These are phyloP conservation scores for Aspidiotus rigidus DNA, from an alignment of 2,888 invertebrate species.

Conservation along the genomic window DNA sequence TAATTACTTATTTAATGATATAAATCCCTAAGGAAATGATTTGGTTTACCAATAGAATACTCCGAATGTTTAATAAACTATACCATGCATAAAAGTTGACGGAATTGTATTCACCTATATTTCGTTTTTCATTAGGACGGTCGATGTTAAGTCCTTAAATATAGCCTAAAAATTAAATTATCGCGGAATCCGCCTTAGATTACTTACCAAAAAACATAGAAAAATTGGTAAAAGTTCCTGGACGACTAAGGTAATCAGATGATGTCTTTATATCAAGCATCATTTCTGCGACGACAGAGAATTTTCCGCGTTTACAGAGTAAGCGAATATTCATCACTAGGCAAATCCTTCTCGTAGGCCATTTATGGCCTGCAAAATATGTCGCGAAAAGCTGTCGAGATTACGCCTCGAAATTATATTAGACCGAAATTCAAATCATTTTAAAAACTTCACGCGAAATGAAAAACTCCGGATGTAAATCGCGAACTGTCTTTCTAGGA, in stretches of 20 bases:
- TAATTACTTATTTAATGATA: too few species aligned
- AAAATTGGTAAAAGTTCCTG: slow-evolving; percentile 87
- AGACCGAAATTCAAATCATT: too few species aligned
- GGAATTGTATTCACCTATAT: too few species aligned
- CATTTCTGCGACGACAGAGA: slow-evolving; percentile 37
- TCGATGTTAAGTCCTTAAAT: not conserved
- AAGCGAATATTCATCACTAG: not conserved
- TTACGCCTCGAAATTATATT: not conserved
- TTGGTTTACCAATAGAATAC: too few species aligned
- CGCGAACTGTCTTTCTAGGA: too few species aligned
- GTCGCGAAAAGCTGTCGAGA: not conserved
- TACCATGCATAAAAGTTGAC: too few species aligned
- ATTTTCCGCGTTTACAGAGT: not conserved
- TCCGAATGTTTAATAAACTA: too few species aligned
- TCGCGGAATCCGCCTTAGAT: not conserved
- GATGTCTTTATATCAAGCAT: slow-evolving; percentile 91
- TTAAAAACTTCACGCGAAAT: too few species aligned
- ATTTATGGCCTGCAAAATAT: not conserved
- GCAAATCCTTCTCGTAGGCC: slow-evolving; percentile 19
- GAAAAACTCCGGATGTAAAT: too few species aligned
- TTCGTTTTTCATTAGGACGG: too few species aligned
- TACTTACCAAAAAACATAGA: slow-evolving; percentile 71
- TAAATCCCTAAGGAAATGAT: too few species aligned
- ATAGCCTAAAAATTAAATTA: too few species aligned
- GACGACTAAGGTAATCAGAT: slow-evolving; percentile 80